A percentile compares a stretch with the other conserved stretches of the same genome.
Evolutionary conservation across 1,140 invertebrate genomes (phyloP).

Genomic region (Drosophila sturtevanti): DNA sequence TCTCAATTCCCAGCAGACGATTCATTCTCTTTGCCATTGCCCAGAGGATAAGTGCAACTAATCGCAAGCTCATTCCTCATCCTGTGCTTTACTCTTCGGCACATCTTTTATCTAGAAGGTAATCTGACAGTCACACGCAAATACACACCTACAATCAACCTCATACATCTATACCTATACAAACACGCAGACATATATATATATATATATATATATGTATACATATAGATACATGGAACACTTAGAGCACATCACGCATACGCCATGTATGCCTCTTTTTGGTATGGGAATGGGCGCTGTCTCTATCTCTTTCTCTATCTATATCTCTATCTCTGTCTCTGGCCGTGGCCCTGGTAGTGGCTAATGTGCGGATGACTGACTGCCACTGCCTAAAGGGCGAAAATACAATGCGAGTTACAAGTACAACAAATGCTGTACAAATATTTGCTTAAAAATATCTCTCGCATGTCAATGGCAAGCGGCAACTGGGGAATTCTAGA

Average conservation of each 20-base stretch:
- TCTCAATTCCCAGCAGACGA: constrained; percentile 16
- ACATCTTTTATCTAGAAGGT: constrained; percentile 42
- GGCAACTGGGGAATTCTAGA: constrained; percentile 36
- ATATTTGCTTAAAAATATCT: constrained; percentile 69
- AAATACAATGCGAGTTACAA: constrained; percentile 41
- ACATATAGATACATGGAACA: not conserved
- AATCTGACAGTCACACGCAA: constrained; percentile 32
- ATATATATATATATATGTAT: not conserved
- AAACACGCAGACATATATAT: no score
- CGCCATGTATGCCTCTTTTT: constrained; percentile 28
- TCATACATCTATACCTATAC: constrained; percentile 7
- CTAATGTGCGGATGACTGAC: constrained; percentile 29
- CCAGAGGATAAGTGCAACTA: constrained; percentile 43
- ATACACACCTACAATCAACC: not conserved
- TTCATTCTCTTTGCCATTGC: constrained; percentile 25
- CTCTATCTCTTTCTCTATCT: no score
- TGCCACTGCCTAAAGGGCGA: constrained; percentile 38
- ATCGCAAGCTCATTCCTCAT: constrained; percentile 59
- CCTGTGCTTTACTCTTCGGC: constrained; percentile 26
- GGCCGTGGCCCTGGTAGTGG: not conserved
- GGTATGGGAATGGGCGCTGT: not conserved
- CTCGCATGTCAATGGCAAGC: constrained; percentile 63
- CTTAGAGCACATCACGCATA: constrained; percentile 44
- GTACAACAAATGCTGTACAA: constrained; percentile 50
- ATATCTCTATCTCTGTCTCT: no score